Evolutionary conservation across 2,113 vertebrate genomes (phyloP).

Genomic region (Microcebus murinus): DNA sequence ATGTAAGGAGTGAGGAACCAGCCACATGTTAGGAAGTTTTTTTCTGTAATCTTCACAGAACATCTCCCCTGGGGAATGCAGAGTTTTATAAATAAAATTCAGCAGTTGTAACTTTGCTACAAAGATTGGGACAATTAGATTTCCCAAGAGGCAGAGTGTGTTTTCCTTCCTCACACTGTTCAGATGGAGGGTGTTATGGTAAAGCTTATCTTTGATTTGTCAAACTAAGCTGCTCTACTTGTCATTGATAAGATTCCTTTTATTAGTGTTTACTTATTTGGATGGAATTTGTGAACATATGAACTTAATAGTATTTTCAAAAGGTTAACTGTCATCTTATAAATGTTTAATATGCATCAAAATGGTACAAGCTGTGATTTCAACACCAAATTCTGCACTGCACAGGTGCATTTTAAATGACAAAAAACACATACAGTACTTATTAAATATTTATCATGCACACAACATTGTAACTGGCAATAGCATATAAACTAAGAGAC

Average conservation of each 20-base stretch:
- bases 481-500: background rate
- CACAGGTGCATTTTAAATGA: background rate
- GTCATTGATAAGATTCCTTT: conserved; percentile 41
- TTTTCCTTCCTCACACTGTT: background rate
- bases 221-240: conserved; percentile 11
- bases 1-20: background rate
- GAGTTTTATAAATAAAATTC: conserved; percentile 64
- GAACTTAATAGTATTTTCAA: conserved; percentile 26
- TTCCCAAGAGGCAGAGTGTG: conserved; percentile 36
- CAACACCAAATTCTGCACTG: conserved; percentile 39
- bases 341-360: conserved; percentile 31
- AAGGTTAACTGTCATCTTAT: conserved; percentile 42
- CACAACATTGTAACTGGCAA: background rate
- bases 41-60: background rate
- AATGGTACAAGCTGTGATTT: background rate
- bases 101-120: background rate
- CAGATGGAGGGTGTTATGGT: background rate
- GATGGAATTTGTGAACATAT: background rate
- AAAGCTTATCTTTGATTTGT: conserved; percentile 43
- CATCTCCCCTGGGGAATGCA: conserved; percentile 49
- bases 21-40: background rate
- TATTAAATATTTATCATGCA: conserved; percentile 47
- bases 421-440: background rate
- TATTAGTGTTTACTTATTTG: conserved; percentile 45
- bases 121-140: conserved; percentile 57